Base-by-base conservation (phyloP, 92 coral and sea anemone genomes). In the Heliopora coerulea region DNA sequence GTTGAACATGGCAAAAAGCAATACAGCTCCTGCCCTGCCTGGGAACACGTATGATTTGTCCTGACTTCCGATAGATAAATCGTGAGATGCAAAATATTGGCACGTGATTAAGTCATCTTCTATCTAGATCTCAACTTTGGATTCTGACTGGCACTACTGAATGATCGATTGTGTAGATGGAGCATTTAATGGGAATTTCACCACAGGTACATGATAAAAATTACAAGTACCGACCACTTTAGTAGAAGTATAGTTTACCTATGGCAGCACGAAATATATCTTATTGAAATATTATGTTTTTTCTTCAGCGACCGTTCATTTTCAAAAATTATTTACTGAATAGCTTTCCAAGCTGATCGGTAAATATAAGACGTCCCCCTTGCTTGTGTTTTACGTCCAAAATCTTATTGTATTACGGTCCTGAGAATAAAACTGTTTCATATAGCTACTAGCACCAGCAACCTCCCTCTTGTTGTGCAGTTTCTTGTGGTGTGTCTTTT, bases 401-500 rank as follows among this genome's bases (percentile, higher is more conserved):
- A 15, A 46, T 46, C 2, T 46, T 46, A 46, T n/a, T 6, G 12
- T 13, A 56, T 56, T 50, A 5, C 17, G 20, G 23, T 46, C 7
- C 12, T 7, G 15, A 2, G 52, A 35, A 18, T 70, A 28, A 68
- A 48, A 50, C 23, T 49, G 32, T 44, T 21, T 27, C 4, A 10
- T 26, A 27, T 24, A 19, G 69, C 54, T 57, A 19, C 82, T 79
- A 90, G 72, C 92, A 87, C 52, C 84, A 82, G 70, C 96, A 90
- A 17, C 95, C 93, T 35, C 95, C 98, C 28, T 88, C 83, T 73
- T 88, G 96, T 32, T 83, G 96, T 58, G 89, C 92, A 26, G 91
- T 96, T 35, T 85, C 96, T 56, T 84, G 91, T 8, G 97, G 97
- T 28, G 96, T 87, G 60, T 92, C 91, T 79, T 89, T 89, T 58